Conservation (phyloP, 2,797 vertebrate genomes). For the Acanthis flammea region DNA sequence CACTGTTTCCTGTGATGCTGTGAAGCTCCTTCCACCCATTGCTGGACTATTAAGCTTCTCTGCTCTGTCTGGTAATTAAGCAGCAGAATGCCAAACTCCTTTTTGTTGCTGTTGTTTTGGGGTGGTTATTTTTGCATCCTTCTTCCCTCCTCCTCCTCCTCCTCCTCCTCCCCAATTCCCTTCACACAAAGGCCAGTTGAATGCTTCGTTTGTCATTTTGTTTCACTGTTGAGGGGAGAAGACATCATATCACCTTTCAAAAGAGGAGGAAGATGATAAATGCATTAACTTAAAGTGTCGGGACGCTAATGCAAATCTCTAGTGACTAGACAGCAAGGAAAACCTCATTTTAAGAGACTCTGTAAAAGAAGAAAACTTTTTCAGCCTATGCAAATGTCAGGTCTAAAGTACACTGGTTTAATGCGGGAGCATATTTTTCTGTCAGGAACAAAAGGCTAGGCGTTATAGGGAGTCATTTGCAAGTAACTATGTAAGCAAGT, state of each 20-base stretch:
- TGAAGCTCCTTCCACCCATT: constrained; percentile 35
- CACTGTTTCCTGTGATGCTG: constrained; percentile 51
- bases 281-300: background rate
- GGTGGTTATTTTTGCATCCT: background rate
- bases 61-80: constrained; percentile 41
- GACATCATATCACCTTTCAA: background rate
- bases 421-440: background rate
- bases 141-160: background rate
- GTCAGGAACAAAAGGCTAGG: background rate
- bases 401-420: background rate
- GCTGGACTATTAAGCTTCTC: background rate
- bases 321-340: background rate
- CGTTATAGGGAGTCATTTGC: background rate
- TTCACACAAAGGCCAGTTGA: background rate
- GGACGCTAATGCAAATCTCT: background rate
- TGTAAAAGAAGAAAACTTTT: constrained; percentile 6
- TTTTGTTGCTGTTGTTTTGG: background rate
- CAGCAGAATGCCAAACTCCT: background rate
- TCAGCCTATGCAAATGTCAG: background rate
- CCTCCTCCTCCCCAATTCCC: background rate
- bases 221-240: background rate
- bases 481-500: background rate
- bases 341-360: background rate
- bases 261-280: background rate
- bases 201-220: constrained; percentile 41